Conservation (phyloP, 2,113 vertebrate species). For the Triplophysa dalaica region DNA sequence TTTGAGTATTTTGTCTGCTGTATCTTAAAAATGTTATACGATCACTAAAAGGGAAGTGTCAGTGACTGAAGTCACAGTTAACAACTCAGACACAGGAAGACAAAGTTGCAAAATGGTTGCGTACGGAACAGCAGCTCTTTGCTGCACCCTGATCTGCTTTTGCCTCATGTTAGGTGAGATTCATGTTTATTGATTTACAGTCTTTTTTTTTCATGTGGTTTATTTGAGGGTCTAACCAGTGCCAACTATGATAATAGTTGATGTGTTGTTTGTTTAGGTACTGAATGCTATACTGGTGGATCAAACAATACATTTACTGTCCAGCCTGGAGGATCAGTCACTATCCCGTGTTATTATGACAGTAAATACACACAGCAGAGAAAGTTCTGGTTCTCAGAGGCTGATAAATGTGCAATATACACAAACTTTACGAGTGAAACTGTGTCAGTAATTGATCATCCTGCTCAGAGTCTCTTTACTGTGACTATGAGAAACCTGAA, state of each 20-base stretch:
- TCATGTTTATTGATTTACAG: neutral
- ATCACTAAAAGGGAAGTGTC: neutral
- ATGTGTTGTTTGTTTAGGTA: slow-evolving; percentile 7
- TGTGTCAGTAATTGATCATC: slow-evolving; percentile 23
- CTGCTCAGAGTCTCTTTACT: slow-evolving; percentile 38
- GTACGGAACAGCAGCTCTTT: neutral
- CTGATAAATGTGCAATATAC: accelerated
- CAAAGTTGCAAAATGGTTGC: neutral
- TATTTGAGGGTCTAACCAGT: neutral
- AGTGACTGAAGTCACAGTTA: neutral
- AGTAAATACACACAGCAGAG: neutral
- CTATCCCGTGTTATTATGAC: neutral
- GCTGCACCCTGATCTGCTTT: neutral
- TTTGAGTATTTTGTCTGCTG: neutral
- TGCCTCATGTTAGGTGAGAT: neutral
- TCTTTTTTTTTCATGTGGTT: neutral
- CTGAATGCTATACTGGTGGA: neutral
- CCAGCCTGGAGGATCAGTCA: neutral
- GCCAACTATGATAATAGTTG: neutral
- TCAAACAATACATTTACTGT: accelerated
- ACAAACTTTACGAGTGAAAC: neutral
- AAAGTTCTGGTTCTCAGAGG: neutral
- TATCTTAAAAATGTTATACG: neutral
- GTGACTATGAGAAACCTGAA: slow-evolving; percentile 1
- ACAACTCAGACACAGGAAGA: neutral